Percentiles rank a stretch among this genome's conserved stretches.
Conservation (phyloP, 2,888 invertebrate genomes). For the Leucophora obtusa region DNA sequence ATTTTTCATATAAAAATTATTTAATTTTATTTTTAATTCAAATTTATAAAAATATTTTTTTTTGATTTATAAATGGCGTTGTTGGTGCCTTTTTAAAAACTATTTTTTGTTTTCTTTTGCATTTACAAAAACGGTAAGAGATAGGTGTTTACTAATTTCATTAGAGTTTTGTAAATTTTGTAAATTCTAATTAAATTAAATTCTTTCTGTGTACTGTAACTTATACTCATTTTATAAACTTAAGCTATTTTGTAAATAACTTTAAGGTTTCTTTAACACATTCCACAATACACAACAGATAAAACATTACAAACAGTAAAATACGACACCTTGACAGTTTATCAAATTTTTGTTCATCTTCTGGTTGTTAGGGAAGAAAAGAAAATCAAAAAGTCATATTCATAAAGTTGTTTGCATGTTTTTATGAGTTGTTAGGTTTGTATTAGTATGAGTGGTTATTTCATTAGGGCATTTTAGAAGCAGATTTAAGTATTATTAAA, state of each 20-base stretch:
- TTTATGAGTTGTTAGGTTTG: background rate
- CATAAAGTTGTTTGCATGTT: slow-evolving; percentile 4
- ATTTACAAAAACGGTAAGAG: too few species aligned
- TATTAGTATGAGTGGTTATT: background rate
- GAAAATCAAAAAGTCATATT: slow-evolving; percentile 10
- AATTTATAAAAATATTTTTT: too few species aligned
- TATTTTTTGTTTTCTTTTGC: too few species aligned
- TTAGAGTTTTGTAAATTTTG: too few species aligned
- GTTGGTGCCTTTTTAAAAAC: too few species aligned
- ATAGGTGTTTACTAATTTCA: too few species aligned
- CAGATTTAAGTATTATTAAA: background rate
- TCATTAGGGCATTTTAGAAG: background rate
- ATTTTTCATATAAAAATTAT: too few species aligned
- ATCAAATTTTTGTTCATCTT: slow-evolving; percentile 28
- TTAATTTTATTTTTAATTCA: too few species aligned
- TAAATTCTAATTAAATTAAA: too few species aligned
- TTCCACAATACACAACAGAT: background rate
- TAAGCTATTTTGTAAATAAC: slow-evolving; percentile 54
- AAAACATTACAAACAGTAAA: slow-evolving; percentile 6
- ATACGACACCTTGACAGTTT: slow-evolving; percentile 45
- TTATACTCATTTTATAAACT: slow-evolving; percentile 36
- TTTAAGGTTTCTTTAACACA: slow-evolving; percentile 44
- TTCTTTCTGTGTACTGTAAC: too few species aligned
- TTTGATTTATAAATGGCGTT: too few species aligned
- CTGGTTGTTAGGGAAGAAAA: background rate